Base-by-base conservation (phyloP, 2,113 vertebrate species). In the Oreochromis tanganicae region DNA sequence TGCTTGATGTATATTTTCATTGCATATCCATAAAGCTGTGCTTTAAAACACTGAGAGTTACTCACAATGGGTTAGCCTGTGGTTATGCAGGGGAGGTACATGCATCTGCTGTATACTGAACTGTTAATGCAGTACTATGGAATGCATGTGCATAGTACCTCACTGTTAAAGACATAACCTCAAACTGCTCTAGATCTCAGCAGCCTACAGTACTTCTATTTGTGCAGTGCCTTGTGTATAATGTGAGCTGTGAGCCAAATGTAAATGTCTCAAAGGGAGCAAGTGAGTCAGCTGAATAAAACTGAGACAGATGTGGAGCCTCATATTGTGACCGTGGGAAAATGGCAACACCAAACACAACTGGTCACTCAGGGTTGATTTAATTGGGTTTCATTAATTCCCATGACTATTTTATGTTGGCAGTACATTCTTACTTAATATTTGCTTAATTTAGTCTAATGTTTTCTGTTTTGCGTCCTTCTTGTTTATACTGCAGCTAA, bases 281-380 rank as follows among this genome's bases (percentile, higher is more conserved):
- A 34, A 82, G 57, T 84, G 87, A 91, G 86, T 88, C 89, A 87
- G 90, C 82, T 46, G 68, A 88, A 92, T 89, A 66, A 73, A 90
- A 85, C 59, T 4, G 80, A 83, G 90, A 50, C 88, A 86, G 85
- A 91, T 86, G 81, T 57, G 41, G 1, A n/a, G 78, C 12, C 41
- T 90, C 24, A 86, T 84, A 46, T 41, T 54, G 80, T 80, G 80
- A 81, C 80, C 10, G 71, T 75, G 71, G 4, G 71, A 75, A 75
- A 75, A 29, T 16, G 5, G 82, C 73, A 79, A 75, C 6, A 81
- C 50, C 36, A 83, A 82, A 87, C 48, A 71, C 57, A 54, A 13
- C n/a, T 29, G 56, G 24, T 61, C 81, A 7, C 56, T 66, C 13
- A 7, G 73, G 86, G 84, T 78, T 79, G 32, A 61, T 54, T 36